phyloP scores from a whole-genome alignment of 1,140 invertebrate species.

The Bombus superbus region DNA sequence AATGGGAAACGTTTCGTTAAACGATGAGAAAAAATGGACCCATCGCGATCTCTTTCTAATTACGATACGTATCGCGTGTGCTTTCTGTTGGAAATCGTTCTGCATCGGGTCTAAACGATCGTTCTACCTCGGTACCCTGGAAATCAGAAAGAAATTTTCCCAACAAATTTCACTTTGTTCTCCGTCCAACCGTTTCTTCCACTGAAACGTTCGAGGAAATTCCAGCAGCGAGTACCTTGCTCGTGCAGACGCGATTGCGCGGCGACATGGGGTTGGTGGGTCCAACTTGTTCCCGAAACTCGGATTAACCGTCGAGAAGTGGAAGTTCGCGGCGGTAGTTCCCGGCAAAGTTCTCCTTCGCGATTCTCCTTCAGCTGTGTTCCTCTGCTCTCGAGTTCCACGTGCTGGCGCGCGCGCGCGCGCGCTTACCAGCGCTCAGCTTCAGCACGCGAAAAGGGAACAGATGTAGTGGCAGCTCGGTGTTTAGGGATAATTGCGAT shows the following conservation, averaged over 20 bases:
- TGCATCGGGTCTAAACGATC: too few species aligned
- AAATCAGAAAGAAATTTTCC: too few species aligned
- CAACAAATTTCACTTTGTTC: background rate
- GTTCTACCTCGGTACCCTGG: too few species aligned
- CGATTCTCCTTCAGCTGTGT: background rate
- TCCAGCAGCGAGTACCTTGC: background rate
- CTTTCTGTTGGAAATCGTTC: too few species aligned
- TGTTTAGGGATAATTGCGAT: slow-evolving; percentile 68
- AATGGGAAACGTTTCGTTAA: too few species aligned
- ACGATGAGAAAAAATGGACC: too few species aligned
- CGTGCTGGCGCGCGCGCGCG: background rate
- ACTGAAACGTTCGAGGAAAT: background rate
- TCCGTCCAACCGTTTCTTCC: too few species aligned
- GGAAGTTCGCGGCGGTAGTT: slow-evolving; percentile 41
- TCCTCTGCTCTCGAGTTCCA: slow-evolving; percentile 17
- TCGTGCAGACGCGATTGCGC: background rate
- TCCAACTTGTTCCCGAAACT: slow-evolving; percentile 54
- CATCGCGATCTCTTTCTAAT: too few species aligned
- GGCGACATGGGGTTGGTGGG: background rate
- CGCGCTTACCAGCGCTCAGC: background rate
- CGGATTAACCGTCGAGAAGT: slow-evolving; percentile 55
- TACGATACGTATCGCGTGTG: too few species aligned
- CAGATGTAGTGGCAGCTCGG: slow-evolving; percentile 49
- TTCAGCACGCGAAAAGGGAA: slow-evolving; percentile 49
- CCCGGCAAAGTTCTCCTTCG: slow-evolving; percentile 42